A percentile compares a stretch with the other conserved stretches of the same genome.
Evolutionary conservation across 92 coral and sea anemone species (phyloP).

Genomic region (Isaurus tuberculatus): DNA sequence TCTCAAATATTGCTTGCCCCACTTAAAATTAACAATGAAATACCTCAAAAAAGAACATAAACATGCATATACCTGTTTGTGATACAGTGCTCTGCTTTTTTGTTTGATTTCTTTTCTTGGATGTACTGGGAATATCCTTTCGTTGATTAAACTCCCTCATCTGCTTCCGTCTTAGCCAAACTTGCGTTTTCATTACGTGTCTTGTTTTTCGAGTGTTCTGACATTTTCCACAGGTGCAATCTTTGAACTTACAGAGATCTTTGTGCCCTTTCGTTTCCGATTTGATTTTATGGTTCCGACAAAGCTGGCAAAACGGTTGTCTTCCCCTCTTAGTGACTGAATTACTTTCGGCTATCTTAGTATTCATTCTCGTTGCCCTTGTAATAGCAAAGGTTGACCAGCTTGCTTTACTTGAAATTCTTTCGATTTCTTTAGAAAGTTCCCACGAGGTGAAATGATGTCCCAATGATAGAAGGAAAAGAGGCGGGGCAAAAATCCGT

Average conservation of each 20-base stretch:
- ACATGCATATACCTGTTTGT: conserved; percentile 50
- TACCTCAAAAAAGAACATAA: neutral
- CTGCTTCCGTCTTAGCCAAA: conserved; percentile 79
- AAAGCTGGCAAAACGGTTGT: conserved; percentile 74
- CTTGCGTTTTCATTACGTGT: conserved; percentile 81
- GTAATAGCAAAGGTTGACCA: neutral
- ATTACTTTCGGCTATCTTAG: neutral
- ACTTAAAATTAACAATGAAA: no score
- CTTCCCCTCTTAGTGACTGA: conserved; percentile 22
- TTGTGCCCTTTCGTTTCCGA: conserved; percentile 78
- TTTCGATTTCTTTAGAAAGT: neutral
- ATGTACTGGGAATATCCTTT: neutral
- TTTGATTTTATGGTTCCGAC: conserved; percentile 76
- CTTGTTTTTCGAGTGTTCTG: conserved; percentile 70
- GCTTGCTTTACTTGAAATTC: neutral
- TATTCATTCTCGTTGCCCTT: neutral
- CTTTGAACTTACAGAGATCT: conserved; percentile 62
- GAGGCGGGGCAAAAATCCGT: conserved; percentile 25
- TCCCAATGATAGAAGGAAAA: conserved; percentile 10
- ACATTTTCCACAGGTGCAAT: conserved; percentile 71
- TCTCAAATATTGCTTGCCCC: no score
- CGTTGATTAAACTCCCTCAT: conserved; percentile 62
- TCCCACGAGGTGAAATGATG: conserved; percentile 41
- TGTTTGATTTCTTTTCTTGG: neutral
- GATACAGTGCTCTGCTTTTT: neutral